phyloP scores from a whole-genome alignment of 2,888 invertebrate genomes.

The Dilophus febrilis region DNA sequence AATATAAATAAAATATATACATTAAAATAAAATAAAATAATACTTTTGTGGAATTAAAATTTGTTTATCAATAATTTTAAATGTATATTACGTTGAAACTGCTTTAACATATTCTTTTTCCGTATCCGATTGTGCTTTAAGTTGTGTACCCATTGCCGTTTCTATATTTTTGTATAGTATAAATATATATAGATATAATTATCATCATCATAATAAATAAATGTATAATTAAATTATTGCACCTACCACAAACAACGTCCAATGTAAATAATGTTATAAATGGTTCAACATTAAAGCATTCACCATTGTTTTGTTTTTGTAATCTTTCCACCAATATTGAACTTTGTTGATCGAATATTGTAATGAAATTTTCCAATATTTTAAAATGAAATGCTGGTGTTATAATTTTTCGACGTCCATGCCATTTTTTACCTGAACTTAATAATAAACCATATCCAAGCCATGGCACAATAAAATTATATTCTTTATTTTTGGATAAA shows the following conservation, averaged over 20 bases:
- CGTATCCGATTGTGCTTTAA: slow-evolving; percentile 51
- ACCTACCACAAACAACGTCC: slow-evolving; percentile 43
- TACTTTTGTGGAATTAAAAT: slow-evolving; percentile 17
- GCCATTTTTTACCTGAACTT: slow-evolving; percentile 35
- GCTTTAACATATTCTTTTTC: slow-evolving; percentile 56
- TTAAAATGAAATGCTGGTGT: slow-evolving; percentile 55
- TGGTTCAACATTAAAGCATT: slow-evolving; percentile 39
- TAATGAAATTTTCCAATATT: slow-evolving; percentile 46
- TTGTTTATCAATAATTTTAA: no score
- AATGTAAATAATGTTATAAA: slow-evolving; percentile 40
- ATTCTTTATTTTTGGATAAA: slow-evolving; percentile 19
- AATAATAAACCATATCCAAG: slow-evolving; percentile 22
- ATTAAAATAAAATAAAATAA: neutral
- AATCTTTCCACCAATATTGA: slow-evolving; percentile 37
- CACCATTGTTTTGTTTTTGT: slow-evolving; percentile 19
- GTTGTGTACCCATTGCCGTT: slow-evolving; percentile 66
- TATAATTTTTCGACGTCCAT: slow-evolving; percentile 45
- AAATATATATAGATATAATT: no score
- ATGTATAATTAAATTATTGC: slow-evolving; percentile 13
- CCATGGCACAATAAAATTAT: slow-evolving; percentile 20
- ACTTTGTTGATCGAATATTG: slow-evolving; percentile 46
- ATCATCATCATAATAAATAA: no score
- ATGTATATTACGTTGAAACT: slow-evolving; percentile 48
- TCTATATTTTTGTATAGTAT: no score
- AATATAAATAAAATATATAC: slow-evolving; percentile 8